phyloP scores from a whole-genome alignment of 2,797 vertebrate genomes.

The Perodicticus potto region DNA sequence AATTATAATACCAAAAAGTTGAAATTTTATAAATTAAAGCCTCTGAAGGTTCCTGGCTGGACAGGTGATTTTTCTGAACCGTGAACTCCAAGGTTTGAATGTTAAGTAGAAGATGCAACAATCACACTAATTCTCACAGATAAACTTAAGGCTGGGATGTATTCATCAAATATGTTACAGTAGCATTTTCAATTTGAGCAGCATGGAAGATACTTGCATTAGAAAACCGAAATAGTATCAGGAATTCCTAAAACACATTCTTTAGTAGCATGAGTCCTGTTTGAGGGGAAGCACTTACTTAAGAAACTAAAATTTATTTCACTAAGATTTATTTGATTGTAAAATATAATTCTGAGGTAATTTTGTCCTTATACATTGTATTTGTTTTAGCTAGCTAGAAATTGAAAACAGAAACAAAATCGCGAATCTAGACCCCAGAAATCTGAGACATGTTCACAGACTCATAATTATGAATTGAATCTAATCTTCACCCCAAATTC shows the following conservation, averaged over 20 bases:
- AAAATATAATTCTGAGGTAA: not conserved
- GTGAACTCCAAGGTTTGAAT: not conserved
- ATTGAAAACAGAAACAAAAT: not conserved
- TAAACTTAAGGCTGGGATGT: not conserved
- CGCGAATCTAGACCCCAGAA: not conserved
- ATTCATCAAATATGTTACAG: not conserved
- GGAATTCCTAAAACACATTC: not conserved
- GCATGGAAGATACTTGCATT: not conserved
- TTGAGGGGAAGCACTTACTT: not conserved
- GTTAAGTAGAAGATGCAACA: not conserved
- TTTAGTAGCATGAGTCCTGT: not conserved
- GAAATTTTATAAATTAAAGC: not conserved
- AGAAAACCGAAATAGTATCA: not conserved
- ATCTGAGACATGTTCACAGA: not conserved
- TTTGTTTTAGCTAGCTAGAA: not conserved
- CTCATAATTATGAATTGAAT: not conserved
- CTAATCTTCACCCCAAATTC: not conserved
- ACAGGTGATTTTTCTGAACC: not conserved
- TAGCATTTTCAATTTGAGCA: not conserved
- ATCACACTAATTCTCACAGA: not conserved
- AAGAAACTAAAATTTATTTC: not conserved
- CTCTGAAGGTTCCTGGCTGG: not conserved
- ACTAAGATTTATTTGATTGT: not conserved
- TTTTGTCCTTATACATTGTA: not conserved
- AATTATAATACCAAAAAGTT: not conserved